Conservation (phyloP, 1,140 invertebrate genomes). For the Thaumatotibia leucotreta region DNA sequence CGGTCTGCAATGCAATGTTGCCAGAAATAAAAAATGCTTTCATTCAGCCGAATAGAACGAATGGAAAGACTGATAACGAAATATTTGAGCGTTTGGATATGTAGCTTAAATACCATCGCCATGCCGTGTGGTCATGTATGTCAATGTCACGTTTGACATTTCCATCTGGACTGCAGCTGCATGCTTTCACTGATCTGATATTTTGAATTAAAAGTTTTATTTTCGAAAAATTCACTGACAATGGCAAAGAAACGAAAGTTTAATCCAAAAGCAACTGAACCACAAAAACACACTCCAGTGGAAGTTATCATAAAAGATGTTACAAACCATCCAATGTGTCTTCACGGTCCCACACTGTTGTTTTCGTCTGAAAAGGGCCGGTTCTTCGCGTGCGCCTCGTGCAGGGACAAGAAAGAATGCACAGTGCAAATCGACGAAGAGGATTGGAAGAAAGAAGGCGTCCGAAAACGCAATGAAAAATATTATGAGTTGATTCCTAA, state of each 20-base stretch:
- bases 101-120: background rate
- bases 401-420: conserved; percentile 88
- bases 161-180: too few relatives aligned
- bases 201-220: too few relatives aligned
- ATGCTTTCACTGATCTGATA: too few relatives aligned
- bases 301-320: conserved; percentile 66
- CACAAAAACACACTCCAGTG: conserved; percentile 38
- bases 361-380: conserved; percentile 78
- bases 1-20: background rate
- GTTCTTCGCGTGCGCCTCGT: conserved; percentile 89
- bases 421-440: conserved; percentile 80
- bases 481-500: conserved; percentile 75
- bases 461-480: conserved; percentile 65
- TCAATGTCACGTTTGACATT: background rate
- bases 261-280: conserved; percentile 22
- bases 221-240: background rate
- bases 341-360: conserved; percentile 83
- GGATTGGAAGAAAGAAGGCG: conserved; percentile 68
- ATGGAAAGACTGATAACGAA: too few relatives aligned
- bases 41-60: background rate
- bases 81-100: background rate
- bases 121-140: background rate
- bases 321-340: conserved; percentile 74
- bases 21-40: background rate
- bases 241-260: conserved; percentile 58